Conservation (phyloP, 2,797 vertebrate genomes). For the Lepus townsendii region DNA sequence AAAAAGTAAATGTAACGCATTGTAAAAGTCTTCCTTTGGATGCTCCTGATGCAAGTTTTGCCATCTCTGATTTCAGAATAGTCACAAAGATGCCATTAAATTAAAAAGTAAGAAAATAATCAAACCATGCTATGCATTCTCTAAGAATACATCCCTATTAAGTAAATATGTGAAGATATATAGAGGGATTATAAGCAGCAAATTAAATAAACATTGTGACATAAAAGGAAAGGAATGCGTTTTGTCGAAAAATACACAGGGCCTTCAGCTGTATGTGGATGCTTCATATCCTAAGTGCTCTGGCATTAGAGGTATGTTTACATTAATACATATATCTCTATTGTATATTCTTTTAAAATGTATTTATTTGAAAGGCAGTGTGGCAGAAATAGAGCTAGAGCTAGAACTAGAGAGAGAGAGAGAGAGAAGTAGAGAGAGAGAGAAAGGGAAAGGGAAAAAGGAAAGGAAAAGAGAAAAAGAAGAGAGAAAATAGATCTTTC, state of each 20-base stretch:
- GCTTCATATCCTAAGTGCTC: background rate
- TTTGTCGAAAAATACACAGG: background rate
- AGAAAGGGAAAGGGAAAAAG: too few relatives aligned
- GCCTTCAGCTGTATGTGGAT: background rate
- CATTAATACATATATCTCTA: background rate
- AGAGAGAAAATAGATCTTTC: too few relatives aligned
- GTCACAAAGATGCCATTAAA: too few relatives aligned
- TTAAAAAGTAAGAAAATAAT: background rate
- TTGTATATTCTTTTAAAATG: too few relatives aligned
- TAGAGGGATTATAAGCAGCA: background rate
- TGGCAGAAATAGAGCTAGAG: too few relatives aligned
- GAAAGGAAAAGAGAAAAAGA: too few relatives aligned
- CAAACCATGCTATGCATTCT: background rate
- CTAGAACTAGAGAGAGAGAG: too few relatives aligned
- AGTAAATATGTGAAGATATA: background rate
- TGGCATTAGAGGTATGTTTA: background rate
- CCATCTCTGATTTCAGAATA: too few relatives aligned
- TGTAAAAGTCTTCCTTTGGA: background rate
- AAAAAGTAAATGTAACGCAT: conserved; percentile 89
- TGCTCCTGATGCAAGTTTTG: too few relatives aligned
- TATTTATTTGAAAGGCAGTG: too few relatives aligned
- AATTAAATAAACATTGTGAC: background rate
- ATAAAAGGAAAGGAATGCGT: background rate
- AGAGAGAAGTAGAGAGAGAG: too few relatives aligned
- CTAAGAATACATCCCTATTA: background rate